Evolutionary conservation across 2,888 invertebrate genomes (phyloP).

Genomic region (Cephus pulcher): DNA sequence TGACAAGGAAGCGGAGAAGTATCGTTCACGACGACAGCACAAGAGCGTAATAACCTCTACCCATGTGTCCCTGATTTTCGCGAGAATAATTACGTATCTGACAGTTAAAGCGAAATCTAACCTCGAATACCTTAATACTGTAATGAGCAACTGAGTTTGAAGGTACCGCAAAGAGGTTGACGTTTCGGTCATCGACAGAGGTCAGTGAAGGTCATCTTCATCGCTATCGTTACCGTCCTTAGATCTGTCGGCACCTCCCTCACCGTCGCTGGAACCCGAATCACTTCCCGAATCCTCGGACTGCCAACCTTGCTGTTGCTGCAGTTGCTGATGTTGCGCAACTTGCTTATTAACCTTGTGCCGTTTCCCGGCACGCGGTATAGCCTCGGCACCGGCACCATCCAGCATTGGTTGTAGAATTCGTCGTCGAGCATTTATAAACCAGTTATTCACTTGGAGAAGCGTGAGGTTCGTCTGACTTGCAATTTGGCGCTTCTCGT

Average conservation of each 20-base stretch:
- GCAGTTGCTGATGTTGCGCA: conserved; percentile 54
- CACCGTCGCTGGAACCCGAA: conserved; percentile 62
- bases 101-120: conserved; percentile 66
- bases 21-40: conserved; percentile 25
- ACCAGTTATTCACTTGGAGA: conserved; percentile 93
- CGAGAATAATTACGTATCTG: conserved; percentile 64
- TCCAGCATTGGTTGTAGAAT: conserved; percentile 95
- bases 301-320: conserved; percentile 54
- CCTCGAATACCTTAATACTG: conserved; percentile 67
- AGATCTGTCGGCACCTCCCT: conserved; percentile 55
- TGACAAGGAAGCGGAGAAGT: conserved; percentile 4
- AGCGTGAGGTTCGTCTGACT: conserved; percentile 89
- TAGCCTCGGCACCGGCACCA: conserved; percentile 69
- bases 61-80: conserved; percentile 56
- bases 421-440: conserved; percentile 91
- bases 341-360: conserved; percentile 67
- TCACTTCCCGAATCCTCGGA: conserved; percentile 64
- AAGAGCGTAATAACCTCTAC: conserved; percentile 58
- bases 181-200: conserved; percentile 55
- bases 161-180: conserved; percentile 61
- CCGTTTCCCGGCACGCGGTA: conserved; percentile 59
- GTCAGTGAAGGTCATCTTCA: conserved; percentile 64
- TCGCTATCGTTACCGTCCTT: conserved; percentile 62
- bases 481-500: conserved; percentile 91
- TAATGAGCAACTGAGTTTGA: conserved; percentile 64